Percentiles rank a stretch among this genome's conserved stretches.
These are phyloP conservation scores for Thamnophis elegans DNA, from an alignment of 2,797 vertebrate species.

Conservation along the genomic window DNA sequence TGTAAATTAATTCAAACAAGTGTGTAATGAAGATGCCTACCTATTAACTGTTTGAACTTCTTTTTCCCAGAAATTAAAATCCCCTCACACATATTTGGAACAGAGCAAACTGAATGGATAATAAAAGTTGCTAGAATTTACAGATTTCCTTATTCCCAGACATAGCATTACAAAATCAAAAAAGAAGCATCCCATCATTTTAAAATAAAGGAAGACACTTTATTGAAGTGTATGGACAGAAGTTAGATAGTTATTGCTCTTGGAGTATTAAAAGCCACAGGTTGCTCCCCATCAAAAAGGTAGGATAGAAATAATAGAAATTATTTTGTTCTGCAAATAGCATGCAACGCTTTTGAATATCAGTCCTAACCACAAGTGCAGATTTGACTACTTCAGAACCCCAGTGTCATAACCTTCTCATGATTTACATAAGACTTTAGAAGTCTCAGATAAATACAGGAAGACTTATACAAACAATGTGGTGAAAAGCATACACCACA, in stretches of 20 bases:
- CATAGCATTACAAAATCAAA: background rate
- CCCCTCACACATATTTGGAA: background rate
- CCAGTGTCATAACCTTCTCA: background rate
- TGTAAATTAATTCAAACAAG: background rate
- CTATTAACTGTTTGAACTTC: background rate
- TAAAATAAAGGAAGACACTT: background rate
- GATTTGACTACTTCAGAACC: background rate
- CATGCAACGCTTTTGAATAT: slow-evolving; percentile 14
- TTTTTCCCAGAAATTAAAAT: background rate
- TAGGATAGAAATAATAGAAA: background rate
- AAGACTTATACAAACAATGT: slow-evolving; percentile 57
- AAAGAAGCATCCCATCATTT: background rate
- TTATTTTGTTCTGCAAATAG: slow-evolving; percentile 18
- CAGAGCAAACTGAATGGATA: background rate
- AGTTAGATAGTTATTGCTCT: background rate
- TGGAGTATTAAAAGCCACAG: background rate
- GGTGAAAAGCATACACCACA: slow-evolving; percentile 36
- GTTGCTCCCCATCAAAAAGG: background rate
- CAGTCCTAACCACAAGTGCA: slow-evolving; percentile 36
- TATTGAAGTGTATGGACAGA: background rate
- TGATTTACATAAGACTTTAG: slow-evolving; percentile 60
- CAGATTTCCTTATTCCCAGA: background rate
- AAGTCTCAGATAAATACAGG: slow-evolving; percentile 53
- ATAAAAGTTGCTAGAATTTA: background rate
- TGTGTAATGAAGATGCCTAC: background rate